A percentile compares a stretch with the other conserved stretches of the same genome.
These are phyloP conservation scores for Heliconius congener DNA, from an alignment of 1,140 invertebrate species.

Conservation along the genomic window DNA sequence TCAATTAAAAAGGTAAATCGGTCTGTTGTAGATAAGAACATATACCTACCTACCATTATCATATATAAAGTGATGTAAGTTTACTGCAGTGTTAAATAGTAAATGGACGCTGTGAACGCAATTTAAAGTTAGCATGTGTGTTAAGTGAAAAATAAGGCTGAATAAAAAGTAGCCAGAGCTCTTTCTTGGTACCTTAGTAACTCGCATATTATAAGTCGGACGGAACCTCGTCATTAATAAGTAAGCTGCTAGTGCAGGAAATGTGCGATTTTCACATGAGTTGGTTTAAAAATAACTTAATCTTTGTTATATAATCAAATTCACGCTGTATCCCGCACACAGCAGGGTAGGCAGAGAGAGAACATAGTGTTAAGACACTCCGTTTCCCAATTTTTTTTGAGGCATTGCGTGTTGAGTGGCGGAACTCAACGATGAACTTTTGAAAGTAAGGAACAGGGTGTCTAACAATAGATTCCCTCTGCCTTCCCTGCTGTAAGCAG, in stretches of 20 bases:
- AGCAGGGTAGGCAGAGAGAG: no score
- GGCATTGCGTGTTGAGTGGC: no score
- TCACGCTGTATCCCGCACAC: no score
- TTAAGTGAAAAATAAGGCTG: slow-evolving; percentile 10
- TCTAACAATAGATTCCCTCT: no score
- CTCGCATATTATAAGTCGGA: not conserved
- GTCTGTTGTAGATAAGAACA: no score
- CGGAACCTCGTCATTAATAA: slow-evolving; percentile 1
- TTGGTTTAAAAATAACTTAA: not conserved
- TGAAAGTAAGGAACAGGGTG: no score
- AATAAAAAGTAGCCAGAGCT: slow-evolving; percentile 4
- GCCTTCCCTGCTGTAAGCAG: no score
- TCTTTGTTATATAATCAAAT: no score
- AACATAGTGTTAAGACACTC: no score
- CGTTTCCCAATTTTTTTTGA: no score
- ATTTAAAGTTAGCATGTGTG: slow-evolving; percentile 5
- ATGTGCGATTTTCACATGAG: not conserved
- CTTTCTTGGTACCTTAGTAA: slow-evolving; percentile 2
- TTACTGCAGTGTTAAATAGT: slow-evolving; percentile 1
- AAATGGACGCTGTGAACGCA: not conserved
- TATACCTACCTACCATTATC: not conserved
- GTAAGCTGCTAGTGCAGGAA: not conserved
- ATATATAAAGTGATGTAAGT: not conserved
- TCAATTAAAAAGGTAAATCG: no score
- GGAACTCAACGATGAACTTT: no score